These are phyloP conservation scores for Zaprionus nigranus DNA, from an alignment of 1,140 invertebrate genomes.

Conservation along the genomic window DNA sequence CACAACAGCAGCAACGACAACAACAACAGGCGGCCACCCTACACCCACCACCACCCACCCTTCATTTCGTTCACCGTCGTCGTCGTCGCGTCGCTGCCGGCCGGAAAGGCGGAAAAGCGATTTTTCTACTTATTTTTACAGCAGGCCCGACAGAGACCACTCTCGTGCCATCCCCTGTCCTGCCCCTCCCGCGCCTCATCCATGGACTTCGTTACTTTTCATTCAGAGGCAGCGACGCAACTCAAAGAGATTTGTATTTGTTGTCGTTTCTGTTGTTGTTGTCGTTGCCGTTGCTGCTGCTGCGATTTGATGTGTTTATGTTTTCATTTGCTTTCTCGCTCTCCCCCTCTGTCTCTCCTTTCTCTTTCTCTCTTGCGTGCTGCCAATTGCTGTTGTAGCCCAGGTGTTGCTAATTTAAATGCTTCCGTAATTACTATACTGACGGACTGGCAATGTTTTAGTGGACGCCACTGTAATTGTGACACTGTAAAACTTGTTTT, in stretches of 20 bases:
- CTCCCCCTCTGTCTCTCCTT: slow-evolving; percentile 3
- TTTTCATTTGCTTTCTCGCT: slow-evolving; percentile 37
- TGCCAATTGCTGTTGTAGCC: slow-evolving; percentile 63
- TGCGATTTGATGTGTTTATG: slow-evolving; percentile 77
- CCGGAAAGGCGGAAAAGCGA: slow-evolving; percentile 70
- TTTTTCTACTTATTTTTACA: slow-evolving; percentile 80
- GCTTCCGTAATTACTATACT: slow-evolving; percentile 59
- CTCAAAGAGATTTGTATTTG: slow-evolving; percentile 73
- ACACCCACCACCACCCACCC: slow-evolving; percentile 14
- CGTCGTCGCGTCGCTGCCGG: slow-evolving; percentile 15
- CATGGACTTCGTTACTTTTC: slow-evolving; percentile 31
- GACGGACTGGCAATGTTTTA: slow-evolving; percentile 27
- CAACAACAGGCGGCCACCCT: slow-evolving; percentile 4
- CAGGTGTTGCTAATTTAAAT: slow-evolving; percentile 81
- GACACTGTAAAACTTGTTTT: slow-evolving; percentile 45
- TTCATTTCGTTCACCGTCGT: slow-evolving; percentile 22
- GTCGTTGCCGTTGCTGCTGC: slow-evolving; percentile 53
- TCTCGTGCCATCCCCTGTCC: slow-evolving; percentile 25
- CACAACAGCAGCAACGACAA: slow-evolving; percentile 2
- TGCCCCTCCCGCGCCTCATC: neutral
- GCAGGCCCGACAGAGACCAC: slow-evolving; percentile 42
- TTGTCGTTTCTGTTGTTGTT: slow-evolving; percentile 55
- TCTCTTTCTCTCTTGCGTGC: slow-evolving; percentile 26
- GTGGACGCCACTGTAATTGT: slow-evolving; percentile 19
- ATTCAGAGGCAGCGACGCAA: slow-evolving; percentile 37